These are phyloP conservation scores for Zoroaster sp. DNA, from an alignment of 53 echinoderm and acorn worm genomes.

Conservation along the genomic window DNA sequence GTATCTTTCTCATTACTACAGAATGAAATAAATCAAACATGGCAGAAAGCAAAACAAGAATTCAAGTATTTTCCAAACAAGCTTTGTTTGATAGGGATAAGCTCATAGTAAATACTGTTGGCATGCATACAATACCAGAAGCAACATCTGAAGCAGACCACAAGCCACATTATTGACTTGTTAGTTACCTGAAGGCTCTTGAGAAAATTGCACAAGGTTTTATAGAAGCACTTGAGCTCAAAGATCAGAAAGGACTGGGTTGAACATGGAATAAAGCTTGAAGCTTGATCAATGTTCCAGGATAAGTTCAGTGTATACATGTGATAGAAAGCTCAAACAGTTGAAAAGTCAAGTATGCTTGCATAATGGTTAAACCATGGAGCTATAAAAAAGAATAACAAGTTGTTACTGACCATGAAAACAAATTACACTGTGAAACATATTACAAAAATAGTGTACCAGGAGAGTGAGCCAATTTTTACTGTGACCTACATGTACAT, in stretches of 20 bases:
- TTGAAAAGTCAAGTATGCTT: not conserved
- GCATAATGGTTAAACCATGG: too few species aligned
- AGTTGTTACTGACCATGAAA: too few species aligned
- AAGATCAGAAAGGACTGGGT: not conserved
- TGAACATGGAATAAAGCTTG: not conserved
- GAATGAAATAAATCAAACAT: not conserved
- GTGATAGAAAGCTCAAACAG: not conserved
- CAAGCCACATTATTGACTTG: not conserved
- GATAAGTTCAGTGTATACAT: not conserved
- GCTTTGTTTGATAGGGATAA: not conserved
- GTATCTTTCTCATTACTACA: not conserved
- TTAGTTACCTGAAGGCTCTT: not conserved
- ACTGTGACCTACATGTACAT: too few species aligned
- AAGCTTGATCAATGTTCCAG: not conserved
- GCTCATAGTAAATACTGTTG: not conserved
- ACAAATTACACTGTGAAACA: too few species aligned
- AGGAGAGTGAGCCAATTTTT: too few species aligned
- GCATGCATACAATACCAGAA: not conserved
- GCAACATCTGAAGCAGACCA: not conserved
- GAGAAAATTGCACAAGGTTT: not conserved
- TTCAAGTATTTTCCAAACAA: not conserved
- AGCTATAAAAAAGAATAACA: too few species aligned
- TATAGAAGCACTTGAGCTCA: not conserved
- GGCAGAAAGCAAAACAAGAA: not conserved
- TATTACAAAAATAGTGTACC: too few species aligned